Base-by-base conservation (phyloP, 1,140 invertebrate species). In the Drosophila ercepeae region DNA sequence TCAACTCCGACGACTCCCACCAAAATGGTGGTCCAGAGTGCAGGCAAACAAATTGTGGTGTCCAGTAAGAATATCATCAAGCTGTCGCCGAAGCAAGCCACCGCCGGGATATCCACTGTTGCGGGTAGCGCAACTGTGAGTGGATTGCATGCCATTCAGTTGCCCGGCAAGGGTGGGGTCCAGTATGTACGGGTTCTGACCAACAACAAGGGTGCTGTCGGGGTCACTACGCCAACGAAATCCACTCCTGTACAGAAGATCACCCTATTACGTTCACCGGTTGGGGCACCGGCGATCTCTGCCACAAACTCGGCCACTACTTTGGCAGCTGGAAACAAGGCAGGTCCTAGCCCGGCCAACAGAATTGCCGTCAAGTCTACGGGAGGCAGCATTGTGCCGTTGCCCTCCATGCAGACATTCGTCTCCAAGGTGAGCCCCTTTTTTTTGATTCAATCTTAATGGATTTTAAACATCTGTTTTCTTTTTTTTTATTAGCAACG, bases 181-280 rank as follows among this genome's bases (percentile, higher is more conserved):
- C 86, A 91, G 59, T 91, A 90, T 75, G 76, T 91, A 4, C 81
- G 90, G 6, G 83, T 91, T 0, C 34, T 91, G 23, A 50, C 73
- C 9, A 77, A 58, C 21, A 75, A 49, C 21, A 71, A 48, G 5
- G 42, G 50, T 7, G 36, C 45, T 16, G 19, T 23, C 3, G 25
- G n/a, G 18, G 13, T 45, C 8, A n/a, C 53, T 6, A 7, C 23
- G 19, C 1, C 44, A 5, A 45, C 65, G 0, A 46, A 36, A 6
- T 11, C 70, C 6, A 54, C 55, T 54, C 46, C 60, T 23, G 18
- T 27, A 0, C 77, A 79, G 7, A 76, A 73, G 45, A 44, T 82
- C 9, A 32, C 78, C 2, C 41, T 82, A 3, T 61, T 71, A 4
- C 48, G 78, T 29, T 59, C 60, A n/a, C 57, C 29, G 1, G 34